A percentile compares a stretch with the other conserved stretches of the same genome.
phyloP scores from a whole-genome alignment of 2,113 vertebrate species.

The Crotalus helleri region DNA sequence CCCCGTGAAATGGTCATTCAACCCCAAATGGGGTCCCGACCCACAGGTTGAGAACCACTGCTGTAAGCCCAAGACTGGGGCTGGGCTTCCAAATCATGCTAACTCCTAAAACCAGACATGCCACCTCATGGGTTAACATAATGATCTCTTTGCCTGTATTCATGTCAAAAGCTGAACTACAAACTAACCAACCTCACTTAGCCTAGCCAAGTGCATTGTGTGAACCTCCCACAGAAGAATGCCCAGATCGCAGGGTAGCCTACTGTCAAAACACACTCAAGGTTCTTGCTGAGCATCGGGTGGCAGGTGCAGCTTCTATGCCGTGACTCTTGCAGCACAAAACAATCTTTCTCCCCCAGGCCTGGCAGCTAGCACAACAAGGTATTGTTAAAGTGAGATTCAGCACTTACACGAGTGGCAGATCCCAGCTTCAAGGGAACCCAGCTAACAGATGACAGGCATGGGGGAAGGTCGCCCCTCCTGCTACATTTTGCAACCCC shows the following conservation, averaged over 20 bases:
- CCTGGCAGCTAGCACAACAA: no score
- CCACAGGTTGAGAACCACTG: no score
- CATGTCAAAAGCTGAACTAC: neutral
- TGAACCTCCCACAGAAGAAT: neutral
- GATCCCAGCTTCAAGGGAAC: neutral
- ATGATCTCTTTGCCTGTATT: neutral
- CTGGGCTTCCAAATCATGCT: neutral
- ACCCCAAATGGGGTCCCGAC: no score
- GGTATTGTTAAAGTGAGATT: no score
- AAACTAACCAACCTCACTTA: neutral
- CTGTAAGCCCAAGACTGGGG: neutral
- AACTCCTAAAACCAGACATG: neutral
- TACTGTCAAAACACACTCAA: neutral
- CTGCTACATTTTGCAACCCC: neutral
- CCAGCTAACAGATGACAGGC: neutral
- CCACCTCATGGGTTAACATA: neutral
- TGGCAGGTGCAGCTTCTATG: neutral
- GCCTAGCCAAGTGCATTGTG: neutral
- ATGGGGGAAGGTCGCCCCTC: neutral
- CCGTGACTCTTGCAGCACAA: neutral
- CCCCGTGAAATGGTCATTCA: no score
- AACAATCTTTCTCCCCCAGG: no score
- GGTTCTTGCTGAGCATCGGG: neutral
- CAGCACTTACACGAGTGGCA: no score
- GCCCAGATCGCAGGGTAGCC: neutral